These are phyloP conservation scores for Sesia apiformis DNA, from an alignment of 2,888 invertebrate species.

Conservation along the genomic window DNA sequence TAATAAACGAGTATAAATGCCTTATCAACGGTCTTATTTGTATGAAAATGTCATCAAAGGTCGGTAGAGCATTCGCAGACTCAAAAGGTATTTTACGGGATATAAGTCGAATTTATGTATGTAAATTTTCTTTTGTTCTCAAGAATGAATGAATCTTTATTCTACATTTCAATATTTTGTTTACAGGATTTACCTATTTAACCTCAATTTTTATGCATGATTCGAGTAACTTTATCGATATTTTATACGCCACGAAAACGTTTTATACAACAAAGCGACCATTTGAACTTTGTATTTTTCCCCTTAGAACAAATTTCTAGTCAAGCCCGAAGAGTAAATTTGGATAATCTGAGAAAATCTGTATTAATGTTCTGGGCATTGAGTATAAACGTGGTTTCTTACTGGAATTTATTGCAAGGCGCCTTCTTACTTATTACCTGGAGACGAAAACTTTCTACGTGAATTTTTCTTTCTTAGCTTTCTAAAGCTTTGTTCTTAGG, in stretches of 20 bases:
- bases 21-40: too few species aligned
- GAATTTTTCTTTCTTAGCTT: constrained; percentile 29
- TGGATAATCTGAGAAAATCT: constrained; percentile 40
- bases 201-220: constrained; percentile 5
- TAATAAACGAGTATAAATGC: too few species aligned
- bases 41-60: too few species aligned
- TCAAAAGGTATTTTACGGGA: too few species aligned
- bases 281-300: neutral
- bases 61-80: too few species aligned
- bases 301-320: neutral
- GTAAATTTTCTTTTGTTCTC: too few species aligned
- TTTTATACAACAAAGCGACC: neutral
- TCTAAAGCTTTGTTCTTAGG: constrained; percentile 28
- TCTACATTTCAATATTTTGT: neutral
- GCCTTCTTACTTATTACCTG: constrained; percentile 39
- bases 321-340: constrained; percentile 18
- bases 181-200: neutral
- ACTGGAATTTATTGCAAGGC: constrained; percentile 34
- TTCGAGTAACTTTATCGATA: constrained; percentile 1
- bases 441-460: constrained; percentile 29
- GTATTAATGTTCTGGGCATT: constrained; percentile 40
- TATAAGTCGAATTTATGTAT: too few species aligned
- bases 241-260: neutral
- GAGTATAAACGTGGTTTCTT: constrained; percentile 39
- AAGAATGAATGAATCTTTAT: neutral